Conservation (phyloP, 2,888 invertebrate species). For the Callosobruchus maculatus region DNA sequence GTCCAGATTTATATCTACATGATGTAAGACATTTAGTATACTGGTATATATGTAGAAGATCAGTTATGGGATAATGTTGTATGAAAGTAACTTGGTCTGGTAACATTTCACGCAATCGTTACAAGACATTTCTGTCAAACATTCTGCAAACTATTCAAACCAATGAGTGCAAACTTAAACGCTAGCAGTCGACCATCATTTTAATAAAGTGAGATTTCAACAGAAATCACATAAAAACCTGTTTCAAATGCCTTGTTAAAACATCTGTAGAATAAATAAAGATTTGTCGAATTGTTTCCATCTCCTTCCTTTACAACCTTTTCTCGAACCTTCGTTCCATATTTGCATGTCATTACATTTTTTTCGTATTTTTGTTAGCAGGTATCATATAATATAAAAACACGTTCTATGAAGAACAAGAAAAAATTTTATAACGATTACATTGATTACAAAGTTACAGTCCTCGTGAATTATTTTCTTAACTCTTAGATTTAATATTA, state of each 20-base stretch:
- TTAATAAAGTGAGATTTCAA: conserved; percentile 19
- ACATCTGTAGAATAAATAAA: conserved; percentile 6
- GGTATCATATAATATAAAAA: neutral
- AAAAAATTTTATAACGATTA: conserved; percentile 6
- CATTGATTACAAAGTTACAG: conserved; percentile 11
- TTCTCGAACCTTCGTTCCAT: conserved; percentile 8
- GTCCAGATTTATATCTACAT: no score
- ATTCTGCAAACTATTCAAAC: neutral
- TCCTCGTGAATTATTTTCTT: conserved; percentile 9
- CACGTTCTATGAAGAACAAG: conserved; percentile 1
- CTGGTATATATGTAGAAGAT: no score
- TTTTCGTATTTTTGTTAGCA: neutral
- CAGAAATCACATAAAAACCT: conserved; percentile 21
- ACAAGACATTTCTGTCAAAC: neutral
- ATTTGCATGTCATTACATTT: conserved; percentile 7
- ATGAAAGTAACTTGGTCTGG: neutral
- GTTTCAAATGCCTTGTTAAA: neutral
- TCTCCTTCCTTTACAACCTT: conserved; percentile 4
- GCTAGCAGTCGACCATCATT: neutral
- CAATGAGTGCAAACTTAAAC: neutral
- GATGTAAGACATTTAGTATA: no score
- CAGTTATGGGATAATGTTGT: no score
- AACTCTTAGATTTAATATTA: conserved; percentile 15
- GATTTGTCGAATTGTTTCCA: conserved; percentile 3
- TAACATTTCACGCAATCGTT: neutral